Evolutionary conservation across 2,113 vertebrate species (phyloP), one percentile per base, ranked within the genome.

Genomic region (Saccopteryx leptura): DNA sequence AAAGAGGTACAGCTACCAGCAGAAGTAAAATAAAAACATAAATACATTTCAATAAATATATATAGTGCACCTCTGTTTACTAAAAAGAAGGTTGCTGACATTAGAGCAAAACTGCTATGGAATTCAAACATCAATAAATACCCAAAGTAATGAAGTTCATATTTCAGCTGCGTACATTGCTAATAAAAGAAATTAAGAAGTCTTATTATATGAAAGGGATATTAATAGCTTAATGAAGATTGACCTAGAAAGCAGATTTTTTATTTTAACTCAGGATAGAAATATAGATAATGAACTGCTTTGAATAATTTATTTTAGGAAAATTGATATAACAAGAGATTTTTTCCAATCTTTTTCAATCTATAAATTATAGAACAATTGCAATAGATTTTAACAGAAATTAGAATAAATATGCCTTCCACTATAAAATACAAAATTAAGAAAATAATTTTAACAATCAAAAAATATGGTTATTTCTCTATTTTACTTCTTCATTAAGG

Each of bases 151-250:
- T 75, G 63, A 68, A 75, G 94, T 71, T 82, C 15, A 23, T 60
- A 69, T 86, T 88, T 85, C 86, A 94, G 78, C 78, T 82, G 50
- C 71, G 46, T 93, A 58, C 33, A 81, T 86, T 96, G 71, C 74
- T 96, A 95, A 92, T 94, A 97, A 96, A 87, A 58, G 66, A 97
- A 97, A 97, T 92, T 89, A 94, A 93, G 80, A 76, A 54, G n/a
- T 82, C 78, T 65, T 88, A 89, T 82, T 96, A 94, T 86, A 78
- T 93, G 91, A 94, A 95, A 93, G 94, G 71, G 95, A 95, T 98
- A 98, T 98, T 97, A 97, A 97, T 94, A 97, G 94, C 93, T 97
- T 96, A 97, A 97, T 95, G 96, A 97, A 96, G 95, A 90, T 78
- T 97, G 97, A 96, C 96, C 97, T 97, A 96, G 82, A 97, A 97